phyloP scores from a whole-genome alignment of 1,140 invertebrate genomes.

The Aricia agestis region DNA sequence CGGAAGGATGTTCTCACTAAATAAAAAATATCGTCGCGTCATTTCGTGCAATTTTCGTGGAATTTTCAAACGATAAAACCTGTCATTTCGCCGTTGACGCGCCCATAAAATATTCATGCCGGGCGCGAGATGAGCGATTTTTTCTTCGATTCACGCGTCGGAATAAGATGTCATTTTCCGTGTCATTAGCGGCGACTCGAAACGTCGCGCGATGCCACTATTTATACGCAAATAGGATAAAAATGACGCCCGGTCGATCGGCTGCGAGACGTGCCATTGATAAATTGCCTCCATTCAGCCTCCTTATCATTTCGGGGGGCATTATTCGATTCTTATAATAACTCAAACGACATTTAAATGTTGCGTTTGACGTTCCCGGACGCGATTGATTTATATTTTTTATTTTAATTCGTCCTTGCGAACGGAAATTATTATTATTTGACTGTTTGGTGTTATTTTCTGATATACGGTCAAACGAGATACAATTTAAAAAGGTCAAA shows the following conservation, averaged over 20 bases:
- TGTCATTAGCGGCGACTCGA: slow-evolving; percentile 74
- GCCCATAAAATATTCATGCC: slow-evolving; percentile 75
- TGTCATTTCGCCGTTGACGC: slow-evolving; percentile 74
- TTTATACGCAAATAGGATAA: slow-evolving; percentile 76
- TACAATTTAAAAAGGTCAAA: no score
- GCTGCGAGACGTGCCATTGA: slow-evolving; percentile 72
- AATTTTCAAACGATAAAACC: slow-evolving; percentile 77
- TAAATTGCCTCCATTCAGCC: slow-evolving; percentile 70
- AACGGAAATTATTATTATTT: background rate
- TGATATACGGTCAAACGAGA: no score
- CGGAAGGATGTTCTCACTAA: slow-evolving; percentile 75
- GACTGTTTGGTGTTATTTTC: background rate
- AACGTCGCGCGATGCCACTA: slow-evolving; percentile 64
- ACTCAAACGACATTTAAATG: slow-evolving; percentile 23
- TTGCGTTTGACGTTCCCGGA: slow-evolving; percentile 11
- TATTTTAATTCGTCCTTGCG: background rate
- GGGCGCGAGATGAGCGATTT: slow-evolving; percentile 72
- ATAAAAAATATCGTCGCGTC: slow-evolving; percentile 75
- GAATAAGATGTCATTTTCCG: slow-evolving; percentile 77
- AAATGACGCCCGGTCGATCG: slow-evolving; percentile 70
- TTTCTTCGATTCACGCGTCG: slow-evolving; percentile 72
- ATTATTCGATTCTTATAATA: slow-evolving; percentile 40
- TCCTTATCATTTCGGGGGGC: slow-evolving; percentile 47
- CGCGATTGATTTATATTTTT: background rate
- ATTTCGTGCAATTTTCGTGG: slow-evolving; percentile 73